Conservation (phyloP, 2,113 vertebrate species). For the Hippotragus niger region DNA sequence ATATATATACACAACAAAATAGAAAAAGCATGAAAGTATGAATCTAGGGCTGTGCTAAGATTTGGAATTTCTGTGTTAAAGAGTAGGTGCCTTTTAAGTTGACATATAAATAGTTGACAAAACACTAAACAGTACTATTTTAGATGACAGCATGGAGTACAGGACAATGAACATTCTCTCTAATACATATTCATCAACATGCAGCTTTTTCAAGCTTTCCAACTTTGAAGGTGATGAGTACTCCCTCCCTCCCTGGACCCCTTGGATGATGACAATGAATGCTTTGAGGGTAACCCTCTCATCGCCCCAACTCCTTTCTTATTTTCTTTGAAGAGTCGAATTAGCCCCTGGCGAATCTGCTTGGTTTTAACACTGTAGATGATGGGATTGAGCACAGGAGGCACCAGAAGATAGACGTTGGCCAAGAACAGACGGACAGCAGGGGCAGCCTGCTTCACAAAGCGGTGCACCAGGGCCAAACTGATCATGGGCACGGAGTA, state of each 20-base stretch:
- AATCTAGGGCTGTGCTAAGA: not conserved
- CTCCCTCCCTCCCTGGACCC: not conserved
- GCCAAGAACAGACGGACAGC: slow-evolving; percentile 3
- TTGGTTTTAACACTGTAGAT: slow-evolving; percentile 60
- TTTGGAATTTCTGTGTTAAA: not conserved
- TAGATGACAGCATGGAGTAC: not conserved
- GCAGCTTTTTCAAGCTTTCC: not conserved
- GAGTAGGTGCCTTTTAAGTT: not conserved
- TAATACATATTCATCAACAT: not conserved
- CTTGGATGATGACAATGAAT: not conserved
- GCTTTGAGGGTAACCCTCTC: not conserved
- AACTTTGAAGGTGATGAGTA: not conserved
- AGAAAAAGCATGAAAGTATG: not conserved
- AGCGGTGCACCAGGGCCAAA: slow-evolving; percentile 33
- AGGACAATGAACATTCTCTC: not conserved
- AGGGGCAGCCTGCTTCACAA: not conserved
- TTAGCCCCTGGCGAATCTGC: slow-evolving; percentile 15
- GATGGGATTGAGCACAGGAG: slow-evolving; percentile 53
- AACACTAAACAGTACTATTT: not conserved
- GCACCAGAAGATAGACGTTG: slow-evolving; percentile 30
- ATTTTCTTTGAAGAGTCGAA: slow-evolving; percentile 35
- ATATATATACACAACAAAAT: no score
- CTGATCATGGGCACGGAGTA: slow-evolving; percentile 59
- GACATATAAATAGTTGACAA: not conserved
- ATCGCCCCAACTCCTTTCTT: not conserved